Evolutionary conservation across 2,113 vertebrate genomes (phyloP), one percentile per base, ranked within the genome.

Genomic region (Ahaetulla prasina): DNA sequence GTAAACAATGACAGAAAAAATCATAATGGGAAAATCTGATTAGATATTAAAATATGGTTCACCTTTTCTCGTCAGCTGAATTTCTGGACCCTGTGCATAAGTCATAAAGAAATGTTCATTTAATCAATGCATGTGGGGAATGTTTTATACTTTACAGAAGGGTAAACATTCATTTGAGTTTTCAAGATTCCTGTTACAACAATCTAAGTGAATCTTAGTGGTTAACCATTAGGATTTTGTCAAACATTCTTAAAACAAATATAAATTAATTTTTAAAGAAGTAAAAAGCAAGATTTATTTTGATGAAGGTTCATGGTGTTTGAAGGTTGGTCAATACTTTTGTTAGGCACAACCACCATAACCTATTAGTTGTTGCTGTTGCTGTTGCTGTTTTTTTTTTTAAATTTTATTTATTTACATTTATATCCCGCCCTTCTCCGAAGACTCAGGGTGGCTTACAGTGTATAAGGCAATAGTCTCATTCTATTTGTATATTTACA

Each of bases 31-130:
- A 18, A 91, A 4, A 50, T 91, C 53, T 90, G 0, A 89, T 93
- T 93, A n/a, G 1, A 3, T 87, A 12, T 87, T 18, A 14, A 94
- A 93, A 95, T 85, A 91, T 6, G n/a, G 3, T 22, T 92, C 20
- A 20, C 25, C 2, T 27, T 0, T 49, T 11, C 54, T 54, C 11
- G 25, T 84, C 30, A 55, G 91, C 52, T 52, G 39, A 16, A 0
- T 95, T 91, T 91, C 20, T 86, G 85, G 4, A 5, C 1, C 0
- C 22, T 90, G n/a, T 2, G 10, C 60, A 6, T 89, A 53, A 92
- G 11, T 74, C 87, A 23, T 86, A 91, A 47, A 55, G n/a, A 85
- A 86, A n/a, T 39, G 74, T 25, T 1, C 54, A 92, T 11, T 6
- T 22, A 68, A 57, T 57, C 84, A 92, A 60, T 47, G 55, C 43